Evolutionary conservation across 2,888 invertebrate genomes (phyloP).

Genomic region (Andrena bucephala): DNA sequence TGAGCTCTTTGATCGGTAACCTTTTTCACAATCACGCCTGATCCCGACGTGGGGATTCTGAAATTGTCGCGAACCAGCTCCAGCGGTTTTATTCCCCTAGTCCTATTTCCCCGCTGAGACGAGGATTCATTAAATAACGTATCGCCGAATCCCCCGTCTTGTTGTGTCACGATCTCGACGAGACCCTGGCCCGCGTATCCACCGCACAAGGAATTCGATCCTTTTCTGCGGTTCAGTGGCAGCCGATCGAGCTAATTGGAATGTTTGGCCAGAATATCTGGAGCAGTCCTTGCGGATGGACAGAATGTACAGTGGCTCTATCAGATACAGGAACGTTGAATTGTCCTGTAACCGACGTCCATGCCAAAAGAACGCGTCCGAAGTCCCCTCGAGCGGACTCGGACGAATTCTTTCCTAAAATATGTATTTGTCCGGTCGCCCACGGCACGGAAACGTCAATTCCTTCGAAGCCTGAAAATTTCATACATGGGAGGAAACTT

Average conservation of each 20-base stretch:
- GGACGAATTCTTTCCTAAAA: conserved; percentile 20
- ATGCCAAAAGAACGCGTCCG: conserved; percentile 10
- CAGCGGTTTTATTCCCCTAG: conserved; percentile 1
- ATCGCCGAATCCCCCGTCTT: conserved; percentile 20
- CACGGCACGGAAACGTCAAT: conserved; percentile 19
- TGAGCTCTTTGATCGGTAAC: conserved; percentile 32
- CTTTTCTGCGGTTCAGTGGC: conserved; percentile 68
- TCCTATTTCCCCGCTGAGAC: neutral
- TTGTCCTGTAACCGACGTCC: conserved; percentile 30
- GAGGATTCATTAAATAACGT: conserved; percentile 43
- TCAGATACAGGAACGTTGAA: conserved; percentile 23
- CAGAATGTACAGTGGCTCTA: conserved; percentile 50
- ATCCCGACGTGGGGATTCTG: conserved; percentile 12
- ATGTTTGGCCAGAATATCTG: conserved; percentile 80
- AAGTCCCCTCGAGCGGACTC: neutral
- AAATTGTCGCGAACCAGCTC: conserved; percentile 35
- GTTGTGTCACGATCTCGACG: conserved; percentile 46
- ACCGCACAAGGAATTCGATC: conserved; percentile 65
- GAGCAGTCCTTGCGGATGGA: conserved; percentile 69
- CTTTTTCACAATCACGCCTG: neutral
- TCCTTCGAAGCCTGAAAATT: conserved; percentile 32
- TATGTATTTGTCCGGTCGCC: conserved; percentile 20
- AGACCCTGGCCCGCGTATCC: conserved; percentile 39
- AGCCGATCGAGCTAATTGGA: conserved; percentile 78
- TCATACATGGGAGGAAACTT: conserved; percentile 36